These are phyloP conservation scores for Eueides isabella DNA, from an alignment of 1,140 invertebrate genomes.

Conservation along the genomic window DNA sequence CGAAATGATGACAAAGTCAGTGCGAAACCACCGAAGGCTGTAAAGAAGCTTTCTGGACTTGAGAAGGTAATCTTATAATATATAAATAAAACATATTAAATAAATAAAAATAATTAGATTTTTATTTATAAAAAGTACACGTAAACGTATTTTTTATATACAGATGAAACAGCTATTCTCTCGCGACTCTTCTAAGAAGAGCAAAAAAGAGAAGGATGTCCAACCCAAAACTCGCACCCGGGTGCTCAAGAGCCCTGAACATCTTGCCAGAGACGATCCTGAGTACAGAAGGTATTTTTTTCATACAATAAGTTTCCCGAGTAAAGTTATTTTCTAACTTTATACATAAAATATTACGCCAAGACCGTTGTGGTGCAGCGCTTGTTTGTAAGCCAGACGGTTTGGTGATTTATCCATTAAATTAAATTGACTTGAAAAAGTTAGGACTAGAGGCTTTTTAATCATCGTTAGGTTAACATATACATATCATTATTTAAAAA, in stretches of 20 bases:
- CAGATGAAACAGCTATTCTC: constrained; percentile 84
- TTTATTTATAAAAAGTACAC: no score
- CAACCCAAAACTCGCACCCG: constrained; percentile 74
- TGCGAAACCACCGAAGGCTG: constrained; percentile 83
- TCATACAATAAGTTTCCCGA: not conserved
- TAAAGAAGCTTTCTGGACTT: constrained; percentile 85
- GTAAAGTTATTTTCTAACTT: not conserved
- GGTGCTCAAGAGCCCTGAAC: constrained; percentile 82
- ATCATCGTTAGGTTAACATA: no score
- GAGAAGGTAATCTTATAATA: constrained; percentile 82
- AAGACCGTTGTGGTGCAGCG: no score
- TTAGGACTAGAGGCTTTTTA: no score
- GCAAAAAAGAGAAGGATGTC: constrained; percentile 83
- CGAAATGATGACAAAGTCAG: constrained; percentile 78
- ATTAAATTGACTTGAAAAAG: no score
- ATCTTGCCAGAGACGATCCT: constrained; percentile 81
- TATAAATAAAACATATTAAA: not conserved
- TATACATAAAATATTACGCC: no score
- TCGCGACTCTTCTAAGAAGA: constrained; percentile 84
- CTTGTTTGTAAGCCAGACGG: no score
- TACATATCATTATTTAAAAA: no score
- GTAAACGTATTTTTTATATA: not conserved
- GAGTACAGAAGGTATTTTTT: constrained; percentile 77
- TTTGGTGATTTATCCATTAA: no score
- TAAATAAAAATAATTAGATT: no score